A percentile compares a stretch with the other conserved stretches of the same genome.
phyloP scores from a whole-genome alignment of 1,140 invertebrate genomes.

The Zeugodacus cucurbitae region DNA sequence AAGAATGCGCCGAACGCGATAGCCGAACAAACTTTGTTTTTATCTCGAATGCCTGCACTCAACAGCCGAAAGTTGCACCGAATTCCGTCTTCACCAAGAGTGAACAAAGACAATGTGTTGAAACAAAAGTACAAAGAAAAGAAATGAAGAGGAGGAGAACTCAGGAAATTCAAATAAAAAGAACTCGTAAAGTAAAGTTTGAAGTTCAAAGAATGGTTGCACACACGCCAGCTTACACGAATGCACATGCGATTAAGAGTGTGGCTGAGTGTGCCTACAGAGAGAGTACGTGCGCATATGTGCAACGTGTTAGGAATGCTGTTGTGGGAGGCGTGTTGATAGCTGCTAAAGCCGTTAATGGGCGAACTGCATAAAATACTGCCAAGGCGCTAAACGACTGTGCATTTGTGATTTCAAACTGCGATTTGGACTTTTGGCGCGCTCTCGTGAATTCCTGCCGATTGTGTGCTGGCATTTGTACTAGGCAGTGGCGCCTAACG shows the following conservation, averaged over 20 bases:
- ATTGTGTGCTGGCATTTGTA: background rate
- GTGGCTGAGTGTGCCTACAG: background rate
- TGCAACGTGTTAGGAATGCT: constrained; percentile 19
- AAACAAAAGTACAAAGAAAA: background rate
- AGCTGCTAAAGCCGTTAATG: constrained; percentile 25
- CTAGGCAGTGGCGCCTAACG: constrained; percentile 24
- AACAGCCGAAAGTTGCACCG: background rate
- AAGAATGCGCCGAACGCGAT: background rate
- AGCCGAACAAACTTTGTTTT: background rate
- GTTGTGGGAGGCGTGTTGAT: constrained; percentile 35
- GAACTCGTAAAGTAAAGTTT: constrained; percentile 6
- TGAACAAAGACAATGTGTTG: background rate
- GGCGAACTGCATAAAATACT: background rate
- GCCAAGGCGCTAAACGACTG: background rate
- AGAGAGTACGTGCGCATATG: background rate
- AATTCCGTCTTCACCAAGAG: background rate
- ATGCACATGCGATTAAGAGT: background rate
- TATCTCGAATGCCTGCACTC: constrained; percentile 21
- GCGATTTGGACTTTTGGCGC: constrained; percentile 8
- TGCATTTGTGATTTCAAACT: constrained; percentile 25
- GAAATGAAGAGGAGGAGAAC: background rate
- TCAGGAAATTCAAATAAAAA: constrained; percentile 21
- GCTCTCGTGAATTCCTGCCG: background rate
- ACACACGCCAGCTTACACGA: background rate
- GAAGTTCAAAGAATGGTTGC: constrained; percentile 29